A percentile compares a stretch with the other conserved stretches of the same genome.
These are phyloP conservation scores for Toxostoma redivivum DNA, from an alignment of 2,113 vertebrate genomes.

Conservation along the genomic window DNA sequence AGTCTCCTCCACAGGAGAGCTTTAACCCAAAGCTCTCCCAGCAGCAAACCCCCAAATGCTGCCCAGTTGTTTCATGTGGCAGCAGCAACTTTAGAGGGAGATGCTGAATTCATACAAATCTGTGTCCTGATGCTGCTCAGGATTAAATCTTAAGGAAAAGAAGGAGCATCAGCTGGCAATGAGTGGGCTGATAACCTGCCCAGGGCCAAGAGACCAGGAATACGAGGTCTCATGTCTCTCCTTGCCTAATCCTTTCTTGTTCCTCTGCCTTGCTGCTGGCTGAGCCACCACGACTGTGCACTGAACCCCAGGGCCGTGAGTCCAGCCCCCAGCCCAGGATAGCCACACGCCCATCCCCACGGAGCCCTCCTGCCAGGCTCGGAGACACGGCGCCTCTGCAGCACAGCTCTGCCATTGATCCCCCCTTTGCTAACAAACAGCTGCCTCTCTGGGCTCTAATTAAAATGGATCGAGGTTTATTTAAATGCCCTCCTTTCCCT, in stretches of 20 bases:
- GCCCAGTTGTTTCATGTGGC: background rate
- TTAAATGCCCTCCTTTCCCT: conserved; percentile 58
- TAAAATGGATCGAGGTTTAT: conserved; percentile 67
- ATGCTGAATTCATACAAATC: background rate
- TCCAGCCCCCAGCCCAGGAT: background rate
- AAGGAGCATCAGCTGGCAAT: background rate
- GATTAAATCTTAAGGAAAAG: background rate
- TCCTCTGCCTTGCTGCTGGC: background rate
- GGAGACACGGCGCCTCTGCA: background rate
- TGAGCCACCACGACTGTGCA: accelerated
- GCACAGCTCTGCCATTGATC: conserved; percentile 33
- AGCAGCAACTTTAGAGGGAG: background rate
- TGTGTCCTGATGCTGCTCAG: background rate
- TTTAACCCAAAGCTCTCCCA: background rate
- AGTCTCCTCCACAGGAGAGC: background rate
- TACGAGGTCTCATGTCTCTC: background rate
- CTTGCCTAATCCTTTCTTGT: background rate
- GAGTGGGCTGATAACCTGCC: background rate
- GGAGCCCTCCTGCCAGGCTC: background rate
- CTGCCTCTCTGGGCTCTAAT: conserved; percentile 52
- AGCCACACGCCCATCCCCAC: background rate
- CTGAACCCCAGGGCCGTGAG: accelerated
- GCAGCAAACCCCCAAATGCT: background rate
- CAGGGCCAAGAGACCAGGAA: background rate
- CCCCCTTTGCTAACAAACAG: conserved; percentile 32